Base-by-base conservation (phyloP, 2,888 invertebrate genomes). In the Thyatira batis region DNA sequence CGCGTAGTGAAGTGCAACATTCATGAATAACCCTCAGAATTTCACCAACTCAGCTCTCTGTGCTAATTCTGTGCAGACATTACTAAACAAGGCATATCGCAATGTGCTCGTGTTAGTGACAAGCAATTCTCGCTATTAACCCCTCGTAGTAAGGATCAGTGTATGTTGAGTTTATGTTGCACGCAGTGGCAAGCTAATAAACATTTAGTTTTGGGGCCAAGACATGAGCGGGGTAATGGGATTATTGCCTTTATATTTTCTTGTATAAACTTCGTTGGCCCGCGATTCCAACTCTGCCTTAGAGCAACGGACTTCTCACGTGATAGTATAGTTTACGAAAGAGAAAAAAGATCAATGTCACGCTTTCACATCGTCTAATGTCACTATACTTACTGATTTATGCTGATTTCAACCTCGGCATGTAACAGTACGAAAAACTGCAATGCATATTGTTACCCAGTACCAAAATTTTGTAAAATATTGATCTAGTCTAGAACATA, bases 31-130 rank as follows among this genome's bases (percentile, higher is more conserved):
- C 48, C 46, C 25, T 57, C 58, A 57, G 60, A 57, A 60, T 54
- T 57, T 53, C 53, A 51, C 66, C 65, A 55, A 63, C 72, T 61
- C 69, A 55, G 66, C 74, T 69, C 67, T 65, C 64, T 56, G 61
- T 58, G 64, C 75, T 76, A 78, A 78, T 76, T 75, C 71, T 65
- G 64, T 71, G 67, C 71, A 69, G 75, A 67, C 71, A 67, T 71
- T 69, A 69, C 73, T 68, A 77, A 75, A 77, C 72, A 78, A 66
- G 62, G 63, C 67, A 62, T 61, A 62, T 55, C 50, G 52, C 62
- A 39, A 8, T 39, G 39, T 39, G 17, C 39, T 39, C 17, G 39
- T 58, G 56, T 54, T 44, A 25, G 45, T 58, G 55, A 58, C 63
- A 54, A 17, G 51, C 66, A 49, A 75, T 52, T 73, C 43, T 71